Evolutionary conservation across 2,113 vertebrate genomes (phyloP).

Genomic region (Acrocephalus arundinaceus): DNA sequence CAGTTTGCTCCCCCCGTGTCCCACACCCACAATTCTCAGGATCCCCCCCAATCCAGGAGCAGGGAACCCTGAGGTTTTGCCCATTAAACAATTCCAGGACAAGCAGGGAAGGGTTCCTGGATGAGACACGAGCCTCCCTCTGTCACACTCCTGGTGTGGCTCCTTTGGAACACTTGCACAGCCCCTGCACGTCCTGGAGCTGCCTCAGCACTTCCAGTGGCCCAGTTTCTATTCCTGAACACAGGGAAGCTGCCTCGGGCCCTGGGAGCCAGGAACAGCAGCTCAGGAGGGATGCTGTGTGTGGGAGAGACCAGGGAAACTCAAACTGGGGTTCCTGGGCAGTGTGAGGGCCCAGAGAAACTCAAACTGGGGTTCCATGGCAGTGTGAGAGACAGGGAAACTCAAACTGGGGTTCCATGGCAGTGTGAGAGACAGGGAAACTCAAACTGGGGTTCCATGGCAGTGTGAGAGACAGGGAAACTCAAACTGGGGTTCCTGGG

Average conservation of each 20-base stretch:
- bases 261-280: not conserved
- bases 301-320: not conserved
- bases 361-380: rapidly evolving
- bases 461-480: rapidly evolving
- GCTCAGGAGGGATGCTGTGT: not conserved
- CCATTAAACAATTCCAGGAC: not conserved
- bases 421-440: not conserved
- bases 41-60: not conserved
- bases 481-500: rapidly evolving
- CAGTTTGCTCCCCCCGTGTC: not conserved
- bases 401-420: not conserved
- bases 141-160: not conserved
- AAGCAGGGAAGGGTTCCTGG: not conserved
- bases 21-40: not conserved
- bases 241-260: not conserved
- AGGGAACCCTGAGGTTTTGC: not conserved
- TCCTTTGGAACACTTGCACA: not conserved
- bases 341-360: not conserved
- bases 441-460: rapidly evolving
- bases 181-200: not conserved
- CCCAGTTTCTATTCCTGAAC: not conserved
- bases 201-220: not conserved
- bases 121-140: not conserved
- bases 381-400: not conserved
- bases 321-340: rapidly evolving